These are phyloP conservation scores for Sternarchorhynchus goeldii DNA, from an alignment of 2,797 vertebrate genomes.

Conservation along the genomic window DNA sequence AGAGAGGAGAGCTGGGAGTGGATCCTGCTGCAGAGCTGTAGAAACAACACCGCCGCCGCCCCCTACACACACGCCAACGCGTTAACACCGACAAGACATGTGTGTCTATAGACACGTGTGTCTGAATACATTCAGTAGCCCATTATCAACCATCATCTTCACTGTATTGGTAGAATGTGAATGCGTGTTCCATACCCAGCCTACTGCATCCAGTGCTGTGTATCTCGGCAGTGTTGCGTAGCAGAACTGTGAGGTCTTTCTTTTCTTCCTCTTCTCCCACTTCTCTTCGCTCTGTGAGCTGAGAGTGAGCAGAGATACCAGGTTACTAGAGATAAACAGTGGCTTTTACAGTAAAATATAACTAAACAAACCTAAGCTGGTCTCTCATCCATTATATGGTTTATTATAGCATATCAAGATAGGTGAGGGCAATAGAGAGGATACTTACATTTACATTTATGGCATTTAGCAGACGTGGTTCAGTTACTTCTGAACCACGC, in stretches of 20 bases:
- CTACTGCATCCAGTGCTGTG: conserved; percentile 81
- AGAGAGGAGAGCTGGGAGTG: conserved; percentile 75
- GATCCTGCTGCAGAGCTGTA: conserved; percentile 83
- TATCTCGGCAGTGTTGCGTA: conserved; percentile 70
- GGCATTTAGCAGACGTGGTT: too few relatives aligned
- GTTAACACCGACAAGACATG: background rate
- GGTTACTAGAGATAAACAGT: background rate
- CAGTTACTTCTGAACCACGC: too few relatives aligned
- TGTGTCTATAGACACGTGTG: background rate
- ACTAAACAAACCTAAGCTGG: too few relatives aligned
- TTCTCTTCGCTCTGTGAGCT: conserved; percentile 72
- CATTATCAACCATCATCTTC: too few relatives aligned
- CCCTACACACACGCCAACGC: conserved; percentile 67
- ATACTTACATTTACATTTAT: too few relatives aligned
- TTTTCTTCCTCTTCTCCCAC: conserved; percentile 70
- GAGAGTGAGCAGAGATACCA: conserved; percentile 27
- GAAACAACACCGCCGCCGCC: conserved; percentile 77
- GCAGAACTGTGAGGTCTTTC: conserved; percentile 73
- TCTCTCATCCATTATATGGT: too few relatives aligned
- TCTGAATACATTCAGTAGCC: too few relatives aligned
- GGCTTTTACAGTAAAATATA: too few relatives aligned
- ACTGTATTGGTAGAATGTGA: too few relatives aligned
- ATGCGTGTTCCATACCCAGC: conserved; percentile 72
- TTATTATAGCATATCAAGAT: background rate
- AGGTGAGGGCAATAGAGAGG: background rate